These are phyloP conservation scores for Keiferia lycopersicella DNA, from an alignment of 2,888 invertebrate genomes.

Conservation along the genomic window DNA sequence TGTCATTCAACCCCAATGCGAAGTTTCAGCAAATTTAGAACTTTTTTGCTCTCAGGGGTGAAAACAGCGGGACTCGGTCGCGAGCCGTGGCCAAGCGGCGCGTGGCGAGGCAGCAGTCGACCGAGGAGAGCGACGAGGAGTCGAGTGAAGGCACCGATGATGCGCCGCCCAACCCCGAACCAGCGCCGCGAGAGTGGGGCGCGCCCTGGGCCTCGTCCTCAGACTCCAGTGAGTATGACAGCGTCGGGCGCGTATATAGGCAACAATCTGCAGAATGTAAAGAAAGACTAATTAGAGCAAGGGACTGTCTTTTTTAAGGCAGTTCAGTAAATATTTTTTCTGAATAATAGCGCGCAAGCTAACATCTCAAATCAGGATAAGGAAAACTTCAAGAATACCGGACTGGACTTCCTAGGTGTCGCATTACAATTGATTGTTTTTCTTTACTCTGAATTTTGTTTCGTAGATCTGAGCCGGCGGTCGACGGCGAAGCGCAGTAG, in stretches of 20 bases:
- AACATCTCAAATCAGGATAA: too few relatives aligned
- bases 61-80: constrained; percentile 58
- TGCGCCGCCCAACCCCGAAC: constrained; percentile 72
- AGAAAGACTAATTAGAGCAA: neutral
- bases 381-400: too few relatives aligned
- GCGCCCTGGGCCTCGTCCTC: constrained; percentile 78
- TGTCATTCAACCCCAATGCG: too few relatives aligned
- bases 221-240: constrained; percentile 67
- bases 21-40: too few relatives aligned
- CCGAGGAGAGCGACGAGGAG: constrained; percentile 76
- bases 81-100: constrained; percentile 65
- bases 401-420: too few relatives aligned
- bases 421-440: too few relatives aligned
- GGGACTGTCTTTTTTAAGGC: too few relatives aligned
- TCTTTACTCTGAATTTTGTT: neutral
- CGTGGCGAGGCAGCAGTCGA: constrained; percentile 63
- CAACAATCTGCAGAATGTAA: neutral
- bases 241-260: too few relatives aligned
- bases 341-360: too few relatives aligned
- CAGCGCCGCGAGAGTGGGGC: constrained; percentile 77
- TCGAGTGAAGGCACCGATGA: constrained; percentile 76
- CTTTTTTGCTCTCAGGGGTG: constrained; percentile 45
- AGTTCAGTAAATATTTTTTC: too few relatives aligned
- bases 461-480: constrained; percentile 52
- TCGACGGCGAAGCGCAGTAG: constrained; percentile 70